Conservation (phyloP, 1,140 invertebrate species). For the Leptinotarsa undecemlineata region DNA sequence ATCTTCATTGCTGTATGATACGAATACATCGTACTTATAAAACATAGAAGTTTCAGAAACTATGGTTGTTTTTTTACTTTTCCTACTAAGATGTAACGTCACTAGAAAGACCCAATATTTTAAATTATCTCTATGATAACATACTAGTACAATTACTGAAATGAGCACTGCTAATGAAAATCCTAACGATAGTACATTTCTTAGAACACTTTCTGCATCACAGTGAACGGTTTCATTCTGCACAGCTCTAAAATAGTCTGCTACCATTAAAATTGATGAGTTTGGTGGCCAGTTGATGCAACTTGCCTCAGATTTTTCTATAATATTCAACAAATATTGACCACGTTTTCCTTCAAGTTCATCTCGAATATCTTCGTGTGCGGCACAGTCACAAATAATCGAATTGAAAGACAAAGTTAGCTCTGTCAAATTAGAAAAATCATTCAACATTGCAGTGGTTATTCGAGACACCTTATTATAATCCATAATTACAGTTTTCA, state of each 20-base stretch:
- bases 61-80: conserved; percentile 49
- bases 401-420: conserved; percentile 60
- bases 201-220: conserved; percentile 6
- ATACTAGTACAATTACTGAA: conserved; percentile 25
- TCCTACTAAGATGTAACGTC: conserved; percentile 56
- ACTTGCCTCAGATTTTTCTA: neutral
- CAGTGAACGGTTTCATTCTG: conserved; percentile 10
- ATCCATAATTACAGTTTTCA: conserved; percentile 54
- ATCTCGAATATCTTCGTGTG: conserved; percentile 51
- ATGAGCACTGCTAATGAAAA: conserved; percentile 25
- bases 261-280: neutral
- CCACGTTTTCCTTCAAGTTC: conserved; percentile 36
- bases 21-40: conserved; percentile 68
- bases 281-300: neutral
- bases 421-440: conserved; percentile 56
- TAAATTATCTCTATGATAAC: conserved; percentile 54
- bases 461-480: conserved; percentile 62
- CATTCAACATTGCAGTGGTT: conserved; percentile 60
- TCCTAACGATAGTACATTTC: conserved; percentile 20
- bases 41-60: conserved; percentile 31
- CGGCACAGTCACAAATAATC: conserved; percentile 60
- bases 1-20: conserved; percentile 69
- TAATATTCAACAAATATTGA: neutral
- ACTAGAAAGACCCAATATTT: conserved; percentile 62
- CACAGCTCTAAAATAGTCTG: conserved; percentile 32